Evolutionary conservation across 2,888 invertebrate genomes (phyloP), one percentile per base, ranked within the genome.

Genomic region (Pseudococcus longispinus): DNA sequence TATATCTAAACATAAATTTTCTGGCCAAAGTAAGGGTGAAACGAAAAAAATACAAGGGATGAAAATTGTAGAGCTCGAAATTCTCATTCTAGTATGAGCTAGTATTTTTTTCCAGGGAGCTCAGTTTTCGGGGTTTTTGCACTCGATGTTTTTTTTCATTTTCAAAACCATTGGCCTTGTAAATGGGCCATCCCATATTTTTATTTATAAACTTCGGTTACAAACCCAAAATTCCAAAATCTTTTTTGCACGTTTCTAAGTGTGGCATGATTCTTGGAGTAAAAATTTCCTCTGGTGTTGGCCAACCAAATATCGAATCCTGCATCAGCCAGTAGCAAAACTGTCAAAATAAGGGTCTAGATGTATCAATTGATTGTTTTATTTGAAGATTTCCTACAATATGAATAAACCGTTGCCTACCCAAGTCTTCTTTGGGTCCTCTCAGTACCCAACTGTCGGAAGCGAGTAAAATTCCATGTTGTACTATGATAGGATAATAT

Each of bases 261-360:
- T 18, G 77, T 82, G 11, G 44, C 55, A 82, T 88, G 88, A 8
- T 74, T 51, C 42, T 86, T 87, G 15, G 88, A 87, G 26, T 88
- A 88, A 23, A 44, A 80, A 83, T 87, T 88, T 26, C 88, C 88
- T 85, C 88, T 55, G 9, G 86, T 82, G 51, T 88, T 88, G 8
- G 85, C 87, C 46, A 88, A 65, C 88, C 88, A 88, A 23, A 88
- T 42, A 82, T 88, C 88, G 46, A 87, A 88, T 18, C 88, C 88
- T 87, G 51, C n/a, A n/a, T 88, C 87, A 32, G 87, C 85, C 29
- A 88, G 37, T 32, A 88, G 42, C 18, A 88, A 85, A 26, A 80
- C 88, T 88, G 29, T 18, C 37, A 37, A 37, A 37, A 37, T 37
- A 37, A 37, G 37, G 37, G 37, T 37, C n/a, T n/a, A 37, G 9